These are phyloP conservation scores for Xestia c-nigrum DNA, from an alignment of 2,888 invertebrate genomes.

Conservation along the genomic window DNA sequence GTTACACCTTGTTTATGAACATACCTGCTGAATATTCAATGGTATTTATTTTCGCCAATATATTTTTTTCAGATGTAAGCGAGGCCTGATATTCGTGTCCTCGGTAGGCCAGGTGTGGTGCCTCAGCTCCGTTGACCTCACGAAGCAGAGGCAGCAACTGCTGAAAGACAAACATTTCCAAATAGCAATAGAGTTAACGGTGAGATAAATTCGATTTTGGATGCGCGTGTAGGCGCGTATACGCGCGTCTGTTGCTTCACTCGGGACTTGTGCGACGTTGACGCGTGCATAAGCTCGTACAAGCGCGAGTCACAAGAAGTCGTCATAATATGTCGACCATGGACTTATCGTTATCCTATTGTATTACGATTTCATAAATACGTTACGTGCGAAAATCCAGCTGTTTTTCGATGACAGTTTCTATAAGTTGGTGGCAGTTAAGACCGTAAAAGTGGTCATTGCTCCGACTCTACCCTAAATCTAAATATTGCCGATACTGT, in stretches of 20 bases:
- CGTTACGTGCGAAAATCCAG: neutral
- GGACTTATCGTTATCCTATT: neutral
- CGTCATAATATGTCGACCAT: no score
- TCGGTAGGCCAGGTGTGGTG: constrained; percentile 97
- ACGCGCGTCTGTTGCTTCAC: neutral
- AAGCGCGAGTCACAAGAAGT: neutral
- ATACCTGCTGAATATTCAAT: neutral
- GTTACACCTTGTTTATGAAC: neutral
- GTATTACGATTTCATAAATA: neutral
- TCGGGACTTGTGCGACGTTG: neutral
- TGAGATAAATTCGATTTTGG: constrained; percentile 82
- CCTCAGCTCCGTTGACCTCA: constrained; percentile 94
- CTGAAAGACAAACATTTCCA: constrained; percentile 98
- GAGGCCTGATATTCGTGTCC: constrained; percentile 96
- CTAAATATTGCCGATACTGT: no score
- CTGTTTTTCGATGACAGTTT: neutral
- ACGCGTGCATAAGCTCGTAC: neutral
- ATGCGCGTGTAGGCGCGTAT: neutral
- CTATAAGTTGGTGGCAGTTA: no score
- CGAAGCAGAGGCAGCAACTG: constrained; percentile 95
- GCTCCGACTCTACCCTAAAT: no score
- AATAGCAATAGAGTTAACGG: constrained; percentile 97
- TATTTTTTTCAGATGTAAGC: constrained; percentile 90
- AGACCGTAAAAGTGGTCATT: no score
- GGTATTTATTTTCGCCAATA: neutral